Base-by-base conservation (phyloP, 2,797 vertebrate genomes). In the Trachops cirrhosus region DNA sequence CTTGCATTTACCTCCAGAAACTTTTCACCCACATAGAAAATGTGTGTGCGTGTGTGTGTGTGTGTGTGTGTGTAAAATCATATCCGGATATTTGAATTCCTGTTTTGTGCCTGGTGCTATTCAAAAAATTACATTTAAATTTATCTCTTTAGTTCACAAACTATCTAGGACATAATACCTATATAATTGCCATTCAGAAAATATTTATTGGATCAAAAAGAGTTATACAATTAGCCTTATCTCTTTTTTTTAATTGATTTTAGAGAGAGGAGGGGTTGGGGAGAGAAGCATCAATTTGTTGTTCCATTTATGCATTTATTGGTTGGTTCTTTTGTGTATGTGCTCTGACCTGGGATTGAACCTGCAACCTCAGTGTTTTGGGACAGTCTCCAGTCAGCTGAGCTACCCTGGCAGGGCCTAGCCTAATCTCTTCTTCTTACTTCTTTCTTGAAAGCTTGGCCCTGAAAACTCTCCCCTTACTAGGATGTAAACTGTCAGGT, bases 121-220 rank as follows among this genome's bases (percentile, higher is more conserved):
- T 89, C 46, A 87, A 83, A 86, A 18, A 62, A 78, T 57, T 84
- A 71, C 57, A 37, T 84, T 84, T 32, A 91, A 34, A 37, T 50
- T 37, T 79, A 32, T 50, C 70, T 93, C 54, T 83, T 64, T 74
- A 79, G 34, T 93, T 95, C 75, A 88, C 78, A 84, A 14, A 84
- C 24, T 68, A 10, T 71, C 5, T 64, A n/a, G 41, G 19, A 16
- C 91, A 19, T 71, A 48, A 14, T 67, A 78, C 37, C 46, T 73
- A 12, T 32, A 29, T 78, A 39, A 34, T 91, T 59, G 24, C 48
- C 48, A 16, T 85, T 87, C 41, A 59, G 48, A 91, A 96, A 73
- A 54, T 39, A 57, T 83, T 64, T 71, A 67, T 46, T 34, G 39
- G 7, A 19, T 71, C 62, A 34, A 88, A 83, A 88, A 83, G 39